Evolutionary conservation across 2,888 invertebrate species (phyloP).

Genomic region (Acleris emargana): DNA sequence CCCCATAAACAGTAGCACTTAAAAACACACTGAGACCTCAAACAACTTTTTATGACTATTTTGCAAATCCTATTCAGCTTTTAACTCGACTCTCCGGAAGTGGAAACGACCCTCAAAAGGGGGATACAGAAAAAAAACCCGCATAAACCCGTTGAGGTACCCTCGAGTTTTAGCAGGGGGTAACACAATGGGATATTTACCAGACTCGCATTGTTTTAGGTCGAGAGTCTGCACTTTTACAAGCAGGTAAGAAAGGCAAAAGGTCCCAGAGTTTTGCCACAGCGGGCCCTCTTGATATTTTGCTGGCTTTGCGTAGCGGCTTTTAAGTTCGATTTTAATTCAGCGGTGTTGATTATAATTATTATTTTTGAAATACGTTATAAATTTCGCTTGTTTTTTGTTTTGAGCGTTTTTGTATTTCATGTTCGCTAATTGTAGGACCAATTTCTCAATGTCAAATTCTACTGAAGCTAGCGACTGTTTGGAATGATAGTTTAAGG

Average conservation of each 20-base stretch:
- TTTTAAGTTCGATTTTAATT: slow-evolving; percentile 6
- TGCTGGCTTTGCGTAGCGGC: slow-evolving; percentile 22
- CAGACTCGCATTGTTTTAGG: slow-evolving; percentile 33
- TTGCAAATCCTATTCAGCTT: slow-evolving; percentile 36
- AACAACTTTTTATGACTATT: slow-evolving; percentile 35
- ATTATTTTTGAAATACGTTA: neutral
- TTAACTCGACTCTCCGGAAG: slow-evolving; percentile 34
- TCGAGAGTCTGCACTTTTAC: slow-evolving; percentile 30
- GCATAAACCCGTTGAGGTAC: slow-evolving; percentile 62
- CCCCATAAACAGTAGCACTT: slow-evolving; percentile 26
- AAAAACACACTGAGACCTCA: slow-evolving; percentile 21
- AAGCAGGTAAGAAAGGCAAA: slow-evolving; percentile 33
- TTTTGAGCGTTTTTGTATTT: too few relatives aligned
- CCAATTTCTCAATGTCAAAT: too few relatives aligned
- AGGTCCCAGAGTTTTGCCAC: slow-evolving; percentile 24
- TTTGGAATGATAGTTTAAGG: too few relatives aligned
- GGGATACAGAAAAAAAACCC: slow-evolving; percentile 48
- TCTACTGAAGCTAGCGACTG: too few relatives aligned
- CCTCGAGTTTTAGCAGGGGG: slow-evolving; percentile 27
- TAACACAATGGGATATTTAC: slow-evolving; percentile 36
- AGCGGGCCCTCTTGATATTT: slow-evolving; percentile 24
- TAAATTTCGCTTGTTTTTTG: too few relatives aligned
- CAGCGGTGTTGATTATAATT: neutral
- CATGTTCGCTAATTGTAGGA: too few relatives aligned
- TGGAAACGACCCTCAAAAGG: slow-evolving; percentile 42